These are phyloP conservation scores for Typhlichthys subterraneus DNA, from an alignment of 2,797 vertebrate species.

Conservation along the genomic window DNA sequence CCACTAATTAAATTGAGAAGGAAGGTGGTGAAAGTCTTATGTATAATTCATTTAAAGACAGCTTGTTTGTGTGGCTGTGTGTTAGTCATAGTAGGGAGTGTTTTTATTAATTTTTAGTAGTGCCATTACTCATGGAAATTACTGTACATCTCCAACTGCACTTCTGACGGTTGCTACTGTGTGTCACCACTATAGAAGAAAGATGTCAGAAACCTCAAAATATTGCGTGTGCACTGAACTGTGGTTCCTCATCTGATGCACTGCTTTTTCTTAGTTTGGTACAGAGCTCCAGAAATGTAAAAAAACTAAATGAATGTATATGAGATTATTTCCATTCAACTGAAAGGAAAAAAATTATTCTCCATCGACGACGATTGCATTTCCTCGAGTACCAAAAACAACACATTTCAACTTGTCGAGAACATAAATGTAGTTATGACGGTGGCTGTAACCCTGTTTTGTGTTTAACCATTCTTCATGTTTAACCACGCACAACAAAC, in stretches of 20 bases:
- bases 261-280: conserved; percentile 28
- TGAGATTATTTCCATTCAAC: conserved; percentile 13
- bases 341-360: conserved; percentile 35
- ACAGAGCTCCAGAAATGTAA: conserved; percentile 18
- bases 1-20: conserved; percentile 4
- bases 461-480: conserved; percentile 53
- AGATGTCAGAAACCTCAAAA: conserved; percentile 28
- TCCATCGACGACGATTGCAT: conserved; percentile 48
- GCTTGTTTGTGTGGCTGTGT: background rate
- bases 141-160: conserved; percentile 31
- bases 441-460: conserved; percentile 44
- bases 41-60: conserved; percentile 10
- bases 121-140: conserved; percentile 48
- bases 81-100: conserved; percentile 3
- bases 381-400: conserved; percentile 50
- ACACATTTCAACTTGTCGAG: conserved; percentile 41
- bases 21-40: conserved; percentile 3
- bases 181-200: conserved; percentile 32
- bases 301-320: background rate
- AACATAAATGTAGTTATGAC: conserved; percentile 42
- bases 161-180: conserved; percentile 25
- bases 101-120: conserved; percentile 10
- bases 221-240: background rate
- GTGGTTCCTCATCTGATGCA: conserved; percentile 22
- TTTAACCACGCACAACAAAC: conserved; percentile 61